These are phyloP conservation scores for Anarhynchus alexandrinus DNA, from an alignment of 2,113 vertebrate species.

Conservation along the genomic window DNA sequence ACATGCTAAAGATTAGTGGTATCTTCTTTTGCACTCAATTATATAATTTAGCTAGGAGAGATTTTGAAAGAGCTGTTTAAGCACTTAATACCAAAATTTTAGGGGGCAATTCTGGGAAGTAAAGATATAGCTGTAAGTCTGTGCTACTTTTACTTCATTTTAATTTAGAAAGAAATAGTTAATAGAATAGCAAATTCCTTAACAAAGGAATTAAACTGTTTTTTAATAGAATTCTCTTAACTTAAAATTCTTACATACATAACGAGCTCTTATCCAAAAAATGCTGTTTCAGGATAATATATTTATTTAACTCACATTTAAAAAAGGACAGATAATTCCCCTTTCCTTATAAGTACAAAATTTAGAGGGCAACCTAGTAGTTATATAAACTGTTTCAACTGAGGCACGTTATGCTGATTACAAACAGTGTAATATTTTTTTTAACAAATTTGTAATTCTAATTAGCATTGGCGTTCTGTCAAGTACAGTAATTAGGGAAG, in stretches of 20 bases:
- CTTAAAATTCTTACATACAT: neutral
- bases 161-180: neutral
- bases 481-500: constrained; percentile 67
- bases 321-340: neutral
- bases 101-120: neutral
- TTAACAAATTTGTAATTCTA: constrained; percentile 59
- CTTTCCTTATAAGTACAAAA: constrained; percentile 34
- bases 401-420: constrained; percentile 47
- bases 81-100: neutral
- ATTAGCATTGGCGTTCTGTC: constrained; percentile 66
- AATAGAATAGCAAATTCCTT: neutral
- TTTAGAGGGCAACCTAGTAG: constrained; percentile 41
- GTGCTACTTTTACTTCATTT: neutral
- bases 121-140: neutral
- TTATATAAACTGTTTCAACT: constrained; percentile 41
- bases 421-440: constrained; percentile 22
- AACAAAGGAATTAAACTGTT: neutral
- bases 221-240: neutral
- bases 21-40: neutral
- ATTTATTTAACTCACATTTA: neutral
- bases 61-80: neutral
- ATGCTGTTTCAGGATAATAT: neutral
- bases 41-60: neutral
- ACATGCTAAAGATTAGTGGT: neutral
- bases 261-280: neutral